A percentile compares a stretch with the other conserved stretches of the same genome.
Evolutionary conservation across 2,113 vertebrate species (phyloP).

Genomic region (Nettapus auritus): DNA sequence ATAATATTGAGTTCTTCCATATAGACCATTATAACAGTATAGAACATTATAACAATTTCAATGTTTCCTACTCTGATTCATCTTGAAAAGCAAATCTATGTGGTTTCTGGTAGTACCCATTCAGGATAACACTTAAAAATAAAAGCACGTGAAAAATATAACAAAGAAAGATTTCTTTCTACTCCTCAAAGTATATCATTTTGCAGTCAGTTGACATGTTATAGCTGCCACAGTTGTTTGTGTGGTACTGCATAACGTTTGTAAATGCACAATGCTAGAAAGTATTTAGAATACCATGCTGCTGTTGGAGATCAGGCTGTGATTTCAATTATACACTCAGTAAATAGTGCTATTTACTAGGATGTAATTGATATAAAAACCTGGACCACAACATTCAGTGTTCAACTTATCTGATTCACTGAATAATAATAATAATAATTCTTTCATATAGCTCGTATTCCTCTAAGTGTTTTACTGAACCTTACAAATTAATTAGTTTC

Average conservation of each 20-base stretch:
- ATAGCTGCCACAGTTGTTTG: not conserved
- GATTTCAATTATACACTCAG: not conserved
- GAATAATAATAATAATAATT: not conserved
- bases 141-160: not conserved
- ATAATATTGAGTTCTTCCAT: not conserved
- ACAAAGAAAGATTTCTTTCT: not conserved
- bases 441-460: not conserved
- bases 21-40: fast-evolving
- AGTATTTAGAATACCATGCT: not conserved
- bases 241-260: not conserved
- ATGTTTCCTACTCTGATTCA: not conserved
- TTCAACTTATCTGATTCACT: not conserved
- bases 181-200: not conserved
- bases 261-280: not conserved
- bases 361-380: not conserved
- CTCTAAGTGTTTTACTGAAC: not conserved
- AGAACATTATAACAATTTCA: fast-evolving
- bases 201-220: not conserved
- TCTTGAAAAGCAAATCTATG: not conserved
- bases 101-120: not conserved
- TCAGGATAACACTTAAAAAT: not conserved
- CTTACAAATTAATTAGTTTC: not conserved
- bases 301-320: not conserved
- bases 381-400: not conserved
- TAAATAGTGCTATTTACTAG: not conserved